Base-by-base conservation (phyloP, 1,140 invertebrate species). In the Acyrthosiphon pisum region DNA sequence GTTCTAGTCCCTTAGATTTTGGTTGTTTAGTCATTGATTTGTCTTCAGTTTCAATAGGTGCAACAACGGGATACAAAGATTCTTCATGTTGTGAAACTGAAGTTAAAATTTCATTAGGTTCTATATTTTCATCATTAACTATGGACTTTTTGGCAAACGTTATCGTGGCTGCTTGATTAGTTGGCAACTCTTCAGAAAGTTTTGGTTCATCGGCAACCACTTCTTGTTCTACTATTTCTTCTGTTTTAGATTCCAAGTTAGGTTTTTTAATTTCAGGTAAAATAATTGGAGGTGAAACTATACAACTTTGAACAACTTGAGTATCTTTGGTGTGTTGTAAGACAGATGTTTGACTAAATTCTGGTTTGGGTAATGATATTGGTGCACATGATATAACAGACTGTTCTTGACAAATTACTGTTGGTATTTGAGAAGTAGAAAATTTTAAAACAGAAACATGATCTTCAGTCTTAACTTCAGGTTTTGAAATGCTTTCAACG, bases 1-100 rank as follows among this genome's bases (percentile, higher is more conserved):
- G 91, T 56, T 93, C 91, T 20, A 93, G n/a, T 30, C 81, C 91
- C 44, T 93, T 93, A 56, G 91, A 35, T 93, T 93, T 93, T 41
- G 81, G 91, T 86, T 93, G 91, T 86, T 93, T 86, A 83, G 91
- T 50, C 46, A 93, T 93, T 48, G 23, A 37, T 56, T 93, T 93
- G 6, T 93, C 91, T 35, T 93, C 91, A 81, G 30, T 50, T 83
- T 84, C 91, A 86, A 53, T n/a, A 37, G 35, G 20, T 37, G 30
- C 26, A 48, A 30, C 1, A 46, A 37, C 20, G 41, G 91, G 35
- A 48, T 22, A 50, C n/a, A 56, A 7, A 30, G 81, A 11, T 93
- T 83, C 35, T 18, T 83, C 76, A 30, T 53, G 48, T 18, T 84
- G 56, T 93, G 18, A 1, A 68, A 30, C 81, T 44, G 48, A 18